phyloP scores from a whole-genome alignment of 2,113 vertebrate species.

The Taxidea taxus region DNA sequence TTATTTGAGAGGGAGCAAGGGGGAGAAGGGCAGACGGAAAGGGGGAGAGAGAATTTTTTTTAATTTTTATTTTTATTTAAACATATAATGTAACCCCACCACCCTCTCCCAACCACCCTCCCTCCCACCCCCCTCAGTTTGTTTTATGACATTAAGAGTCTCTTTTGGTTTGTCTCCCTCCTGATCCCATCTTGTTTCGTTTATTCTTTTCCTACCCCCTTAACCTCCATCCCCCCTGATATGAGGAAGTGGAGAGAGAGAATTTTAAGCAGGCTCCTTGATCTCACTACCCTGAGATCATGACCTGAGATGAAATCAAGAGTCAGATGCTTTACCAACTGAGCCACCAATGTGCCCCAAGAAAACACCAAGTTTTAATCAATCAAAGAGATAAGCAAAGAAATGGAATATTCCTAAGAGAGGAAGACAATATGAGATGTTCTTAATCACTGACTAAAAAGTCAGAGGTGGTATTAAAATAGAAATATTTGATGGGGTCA shows the following conservation, averaged over 20 bases:
- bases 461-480: not conserved
- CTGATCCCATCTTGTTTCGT: too few species aligned
- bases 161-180: too few species aligned
- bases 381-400: not conserved
- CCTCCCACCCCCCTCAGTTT: too few species aligned
- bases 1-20: too few species aligned
- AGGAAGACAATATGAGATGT: not conserved
- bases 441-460: not conserved
- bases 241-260: too few species aligned
- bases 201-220: too few species aligned
- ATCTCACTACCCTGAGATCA: not conserved
- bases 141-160: too few species aligned
- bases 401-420: not conserved
- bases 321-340: not conserved
- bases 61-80: too few species aligned
- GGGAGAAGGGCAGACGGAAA: too few species aligned
- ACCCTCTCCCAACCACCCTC: too few species aligned
- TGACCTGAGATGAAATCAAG: not conserved
- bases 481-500: not conserved
- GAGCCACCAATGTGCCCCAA: not conserved
- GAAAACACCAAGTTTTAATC: not conserved
- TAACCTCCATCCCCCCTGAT: too few species aligned
- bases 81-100: too few species aligned
- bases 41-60: not conserved
- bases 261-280: not conserved